phyloP scores from a whole-genome alignment of 2,888 invertebrate genomes.

The Ophraella communa region DNA sequence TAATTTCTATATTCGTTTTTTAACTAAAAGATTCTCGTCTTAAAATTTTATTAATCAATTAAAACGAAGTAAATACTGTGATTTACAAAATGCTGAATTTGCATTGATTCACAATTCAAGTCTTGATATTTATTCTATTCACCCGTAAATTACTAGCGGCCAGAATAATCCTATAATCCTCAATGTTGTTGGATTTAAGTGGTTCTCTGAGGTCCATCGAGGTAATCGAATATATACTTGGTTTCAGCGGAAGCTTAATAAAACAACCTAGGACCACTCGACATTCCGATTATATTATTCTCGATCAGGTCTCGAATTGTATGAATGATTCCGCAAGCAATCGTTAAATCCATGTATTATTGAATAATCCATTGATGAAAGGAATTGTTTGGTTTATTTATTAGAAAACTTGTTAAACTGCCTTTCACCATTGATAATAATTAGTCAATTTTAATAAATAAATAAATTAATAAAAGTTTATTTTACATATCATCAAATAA shows the following conservation, averaged over 20 bases:
- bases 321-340: not conserved
- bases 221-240: not conserved
- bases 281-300: not conserved
- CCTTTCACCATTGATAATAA: too few species aligned
- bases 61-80: too few species aligned
- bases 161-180: not conserved
- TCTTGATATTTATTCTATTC: not conserved
- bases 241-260: not conserved
- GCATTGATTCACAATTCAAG: not conserved
- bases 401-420: too few species aligned
- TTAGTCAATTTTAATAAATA: too few species aligned
- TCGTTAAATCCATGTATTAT: not conserved
- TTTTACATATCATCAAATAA: too few species aligned
- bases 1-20: too few species aligned
- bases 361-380: not conserved
- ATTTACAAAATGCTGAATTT: too few species aligned
- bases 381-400: too few species aligned
- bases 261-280: not conserved
- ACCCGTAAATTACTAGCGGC: not conserved
- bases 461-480: too few species aligned
- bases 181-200: not conserved
- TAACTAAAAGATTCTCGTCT: too few species aligned
- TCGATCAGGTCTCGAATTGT: not conserved
- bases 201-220: not conserved
- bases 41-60: too few species aligned